Percentiles rank a stretch among this genome's conserved stretches.
Evolutionary conservation across 2,888 invertebrate species (phyloP).

Genomic region (Dicyrtomina minuta): DNA sequence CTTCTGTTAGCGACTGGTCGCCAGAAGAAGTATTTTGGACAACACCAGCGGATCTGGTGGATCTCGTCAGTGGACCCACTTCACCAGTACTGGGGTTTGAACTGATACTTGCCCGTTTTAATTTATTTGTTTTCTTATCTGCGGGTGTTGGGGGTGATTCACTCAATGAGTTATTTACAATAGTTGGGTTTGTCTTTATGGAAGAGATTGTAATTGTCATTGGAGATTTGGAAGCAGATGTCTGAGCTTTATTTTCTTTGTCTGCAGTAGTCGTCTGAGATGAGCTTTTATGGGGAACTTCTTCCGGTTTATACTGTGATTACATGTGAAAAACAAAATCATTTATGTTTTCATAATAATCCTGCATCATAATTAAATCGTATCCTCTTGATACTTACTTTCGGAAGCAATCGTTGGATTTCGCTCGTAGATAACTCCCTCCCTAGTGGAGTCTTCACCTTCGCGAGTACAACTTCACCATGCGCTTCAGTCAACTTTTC

Average conservation of each 20-base stretch:
- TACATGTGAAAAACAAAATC: background rate
- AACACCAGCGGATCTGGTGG: conserved; percentile 3
- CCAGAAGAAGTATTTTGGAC: conserved; percentile 26
- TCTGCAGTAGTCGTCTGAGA: background rate
- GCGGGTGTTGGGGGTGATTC: conserved; percentile 8
- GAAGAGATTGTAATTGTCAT: conserved; percentile 51
- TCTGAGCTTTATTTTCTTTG: conserved; percentile 4
- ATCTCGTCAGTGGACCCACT: conserved; percentile 10
- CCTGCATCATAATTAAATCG: background rate
- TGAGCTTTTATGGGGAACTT: conserved; percentile 21
- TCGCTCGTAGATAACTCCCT: conserved; percentile 65
- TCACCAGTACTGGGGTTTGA: background rate
- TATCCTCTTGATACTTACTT: conserved; percentile 52
- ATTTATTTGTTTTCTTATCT: background rate
- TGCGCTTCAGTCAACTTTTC: conserved; percentile 70
- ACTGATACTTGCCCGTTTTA: background rate
- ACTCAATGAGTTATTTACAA: conserved; percentile 41
- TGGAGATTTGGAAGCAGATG: conserved; percentile 40
- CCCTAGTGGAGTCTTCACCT: conserved; percentile 69
- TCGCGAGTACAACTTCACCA: conserved; percentile 72
- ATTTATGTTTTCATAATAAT: background rate
- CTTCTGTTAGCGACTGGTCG: conserved; percentile 26
- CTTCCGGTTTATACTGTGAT: conserved; percentile 32
- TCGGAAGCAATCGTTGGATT: conserved; percentile 67
- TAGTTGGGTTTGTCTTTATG: conserved; percentile 50